Evolutionary conservation across 1,140 invertebrate species (phyloP), one percentile per base, ranked within the genome.

Genomic region (Euwallacea fornicatus): DNA sequence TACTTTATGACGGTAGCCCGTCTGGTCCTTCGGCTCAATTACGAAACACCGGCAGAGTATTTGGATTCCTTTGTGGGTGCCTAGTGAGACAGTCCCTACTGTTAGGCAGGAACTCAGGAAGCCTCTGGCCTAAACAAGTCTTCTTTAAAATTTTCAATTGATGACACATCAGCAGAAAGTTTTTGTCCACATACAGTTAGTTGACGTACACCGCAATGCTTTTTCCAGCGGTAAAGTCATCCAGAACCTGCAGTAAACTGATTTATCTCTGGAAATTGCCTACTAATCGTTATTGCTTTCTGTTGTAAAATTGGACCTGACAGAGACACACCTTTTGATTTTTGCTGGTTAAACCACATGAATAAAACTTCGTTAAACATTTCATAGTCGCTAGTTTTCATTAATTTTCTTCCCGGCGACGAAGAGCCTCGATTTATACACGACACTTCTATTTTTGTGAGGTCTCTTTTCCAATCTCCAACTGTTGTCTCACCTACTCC

Each of bases 141-240:
- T 7, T 55, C 16, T 15, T 42, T 62, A 33, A 54, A 72, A 16
- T 54, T 21, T 0, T 44, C 41, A 44, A 43, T 46, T 47, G 55
- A 47, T 56, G 16, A 21, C 1, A 42, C 11, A 33, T 72, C 66
- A 21, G 47, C 42, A 33, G 21, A 33, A 33, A 33, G 21, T 33
- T 33, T 33, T 33, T 33, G 1, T 33, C 4, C 21, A 4, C 21
- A 33, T 33, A n/a, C n/a, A 33, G 21, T 33, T 4, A 44, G 66
- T 41, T 44, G 63, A 62, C 43, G 63, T 42, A 61, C 53, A 33
- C 21, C 21, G 21, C 21, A 33, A 1, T 33, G 21, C 4, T 33
- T 66, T 59, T 71, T 74, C 59, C 58, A 68, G 16, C 33, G 50
- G 41, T 46, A 11, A 73, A 73, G 50, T 54, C 53, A 69, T 33